Percentiles rank a stretch among this genome's conserved stretches.
These are phyloP conservation scores for Dicerorhinus sumatrensis DNA, from an alignment of 2,113 vertebrate species.

Conservation along the genomic window DNA sequence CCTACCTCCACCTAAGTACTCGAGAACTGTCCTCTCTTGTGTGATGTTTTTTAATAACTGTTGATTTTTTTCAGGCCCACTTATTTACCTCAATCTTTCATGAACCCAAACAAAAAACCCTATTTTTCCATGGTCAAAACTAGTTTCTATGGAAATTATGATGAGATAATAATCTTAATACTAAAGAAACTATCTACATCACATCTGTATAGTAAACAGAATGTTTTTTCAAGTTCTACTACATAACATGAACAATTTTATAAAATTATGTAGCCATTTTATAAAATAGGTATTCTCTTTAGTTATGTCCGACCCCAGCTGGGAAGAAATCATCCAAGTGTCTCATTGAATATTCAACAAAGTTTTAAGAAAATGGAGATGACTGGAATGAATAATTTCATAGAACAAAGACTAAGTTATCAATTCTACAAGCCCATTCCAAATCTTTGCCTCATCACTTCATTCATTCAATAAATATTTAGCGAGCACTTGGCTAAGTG, in stretches of 20 bases:
- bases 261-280: not conserved
- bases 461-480: not conserved
- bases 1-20: not conserved
- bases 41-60: not conserved
- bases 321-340: not conserved
- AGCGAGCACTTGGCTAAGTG: not conserved
- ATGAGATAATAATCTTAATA: constrained; percentile 45
- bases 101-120: constrained; percentile 73
- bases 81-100: constrained; percentile 44
- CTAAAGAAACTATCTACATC: not conserved
- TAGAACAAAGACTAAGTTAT: not conserved
- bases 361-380: not conserved
- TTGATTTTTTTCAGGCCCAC: not conserved
- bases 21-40: not conserved
- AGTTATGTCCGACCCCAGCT: not conserved
- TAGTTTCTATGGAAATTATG: constrained; percentile 80
- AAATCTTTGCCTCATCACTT: not conserved
- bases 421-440: not conserved
- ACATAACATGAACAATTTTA: not conserved
- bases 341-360: not conserved
- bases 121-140: constrained; percentile 82
- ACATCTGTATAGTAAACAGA: not conserved
- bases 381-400: not conserved
- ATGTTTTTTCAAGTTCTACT: not conserved
- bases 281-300: constrained; percentile 18